Evolutionary conservation across 2,113 vertebrate species (phyloP).

Genomic region (Lagopus leucura): DNA sequence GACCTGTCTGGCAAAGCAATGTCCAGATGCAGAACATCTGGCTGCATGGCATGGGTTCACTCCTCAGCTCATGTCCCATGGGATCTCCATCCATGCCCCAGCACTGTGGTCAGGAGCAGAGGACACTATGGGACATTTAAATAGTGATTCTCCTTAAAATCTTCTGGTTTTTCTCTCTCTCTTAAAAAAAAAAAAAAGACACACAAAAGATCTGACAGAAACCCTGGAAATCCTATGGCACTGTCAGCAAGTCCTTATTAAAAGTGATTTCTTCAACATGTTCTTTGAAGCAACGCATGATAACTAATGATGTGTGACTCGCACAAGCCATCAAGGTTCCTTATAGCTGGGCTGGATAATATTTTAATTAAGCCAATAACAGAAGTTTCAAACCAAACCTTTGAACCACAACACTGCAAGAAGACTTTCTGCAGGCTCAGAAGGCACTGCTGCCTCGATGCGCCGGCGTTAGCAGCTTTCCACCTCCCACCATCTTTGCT

Average conservation of each 20-base stretch:
- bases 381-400: not conserved
- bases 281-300: not conserved
- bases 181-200: not conserved
- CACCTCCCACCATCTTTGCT: not conserved
- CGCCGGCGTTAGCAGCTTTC: not conserved
- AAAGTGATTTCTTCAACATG: conserved; percentile 18
- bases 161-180: not conserved
- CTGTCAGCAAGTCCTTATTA: conserved; percentile 23
- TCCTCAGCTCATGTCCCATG: not conserved
- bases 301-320: not conserved
- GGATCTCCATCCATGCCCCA: not conserved
- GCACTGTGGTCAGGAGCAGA: not conserved
- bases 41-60: not conserved
- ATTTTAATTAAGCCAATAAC: conserved; percentile 17
- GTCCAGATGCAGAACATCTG: conserved; percentile 50
- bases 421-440: not conserved
- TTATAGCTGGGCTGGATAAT: not conserved
- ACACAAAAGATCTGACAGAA: conserved; percentile 5
- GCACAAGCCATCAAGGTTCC: not conserved
- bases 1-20: conserved; percentile 7
- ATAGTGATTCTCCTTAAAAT: not conserved
- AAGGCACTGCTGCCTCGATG: not conserved
- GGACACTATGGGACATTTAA: not conserved
- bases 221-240: not conserved
- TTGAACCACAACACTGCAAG: not conserved